Conservation (phyloP, 2,888 invertebrate genomes). For the Drosophila subsilvestris region DNA sequence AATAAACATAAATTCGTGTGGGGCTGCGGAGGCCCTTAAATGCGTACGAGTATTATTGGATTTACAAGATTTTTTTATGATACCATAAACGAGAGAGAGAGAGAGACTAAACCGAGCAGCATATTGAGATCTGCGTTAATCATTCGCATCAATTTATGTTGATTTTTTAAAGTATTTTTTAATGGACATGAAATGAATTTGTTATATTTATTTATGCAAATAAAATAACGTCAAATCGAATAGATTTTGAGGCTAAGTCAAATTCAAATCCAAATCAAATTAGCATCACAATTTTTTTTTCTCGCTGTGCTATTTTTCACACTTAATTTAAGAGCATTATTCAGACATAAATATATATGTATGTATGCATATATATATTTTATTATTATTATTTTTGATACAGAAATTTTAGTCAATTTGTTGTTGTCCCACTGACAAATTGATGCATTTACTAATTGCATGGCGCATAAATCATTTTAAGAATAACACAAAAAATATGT, state of each 20-base stretch:
- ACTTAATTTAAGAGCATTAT: conserved; percentile 33
- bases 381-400: conserved; percentile 18
- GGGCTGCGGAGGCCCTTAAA: conserved; percentile 15
- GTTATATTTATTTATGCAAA: conserved; percentile 50
- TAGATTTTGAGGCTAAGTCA: conserved; percentile 25
- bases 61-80: conserved; percentile 62
- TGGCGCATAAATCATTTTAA: conserved; percentile 38
- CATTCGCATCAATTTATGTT: conserved; percentile 62
- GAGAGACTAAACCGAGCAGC: conserved; percentile 7
- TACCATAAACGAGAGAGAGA: conserved; percentile 34
- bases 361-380: neutral
- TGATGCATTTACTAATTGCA: conserved; percentile 44
- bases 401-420: conserved; percentile 17
- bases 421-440: conserved; percentile 39
- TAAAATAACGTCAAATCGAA: conserved; percentile 68
- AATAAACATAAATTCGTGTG: conserved; percentile 50
- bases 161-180: conserved; percentile 50
- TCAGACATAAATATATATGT: neutral
- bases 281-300: conserved; percentile 44
- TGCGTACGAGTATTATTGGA: conserved; percentile 38
- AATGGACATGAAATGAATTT: conserved; percentile 46
- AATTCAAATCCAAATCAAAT: conserved; percentile 63
- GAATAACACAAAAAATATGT: conserved; percentile 4
- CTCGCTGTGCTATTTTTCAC: conserved; percentile 47
- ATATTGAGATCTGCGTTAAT: conserved; percentile 57